Evolutionary conservation across 2,888 invertebrate genomes (phyloP).

Genomic region (Amphipoea oculea): DNA sequence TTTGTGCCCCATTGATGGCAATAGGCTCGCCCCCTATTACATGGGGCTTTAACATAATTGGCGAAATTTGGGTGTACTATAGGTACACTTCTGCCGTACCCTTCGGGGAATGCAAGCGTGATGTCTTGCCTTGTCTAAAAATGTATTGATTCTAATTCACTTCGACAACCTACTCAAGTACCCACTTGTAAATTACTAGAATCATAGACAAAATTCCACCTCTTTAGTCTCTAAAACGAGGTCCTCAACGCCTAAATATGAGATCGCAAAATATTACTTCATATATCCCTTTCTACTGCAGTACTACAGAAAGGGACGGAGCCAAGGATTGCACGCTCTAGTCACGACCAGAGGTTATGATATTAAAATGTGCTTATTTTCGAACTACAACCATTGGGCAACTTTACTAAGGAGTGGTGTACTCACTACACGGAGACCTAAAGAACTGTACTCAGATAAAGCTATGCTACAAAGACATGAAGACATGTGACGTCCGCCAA

Average conservation of each 20-base stretch:
- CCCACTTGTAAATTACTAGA: background rate
- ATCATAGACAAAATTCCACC: background rate
- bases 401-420: slow-evolving; percentile 78
- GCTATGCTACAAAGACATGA: background rate
- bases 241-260: slow-evolving; percentile 46
- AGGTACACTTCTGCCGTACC: background rate
- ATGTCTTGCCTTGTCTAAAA: background rate
- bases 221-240: slow-evolving; percentile 9
- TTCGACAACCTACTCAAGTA: background rate
- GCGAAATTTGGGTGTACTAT: background rate
- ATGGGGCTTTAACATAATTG: background rate
- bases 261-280: slow-evolving; percentile 43
- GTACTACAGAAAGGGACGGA: slow-evolving; percentile 57
- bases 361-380: slow-evolving; percentile 86
- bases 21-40: background rate
- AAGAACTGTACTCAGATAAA: slow-evolving; percentile 1
- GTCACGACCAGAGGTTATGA: slow-evolving; percentile 83
- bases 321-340: slow-evolving; percentile 64
- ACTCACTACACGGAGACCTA: slow-evolving; percentile 52
- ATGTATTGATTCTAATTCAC: background rate
- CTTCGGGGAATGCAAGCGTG: background rate
- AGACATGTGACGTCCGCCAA: too few species aligned
- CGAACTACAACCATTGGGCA: slow-evolving; percentile 78
- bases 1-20: background rate
- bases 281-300: slow-evolving; percentile 28